Conservation (phyloP, 2,797 vertebrate species). For the Petrocephalus schoutedeni region DNA sequence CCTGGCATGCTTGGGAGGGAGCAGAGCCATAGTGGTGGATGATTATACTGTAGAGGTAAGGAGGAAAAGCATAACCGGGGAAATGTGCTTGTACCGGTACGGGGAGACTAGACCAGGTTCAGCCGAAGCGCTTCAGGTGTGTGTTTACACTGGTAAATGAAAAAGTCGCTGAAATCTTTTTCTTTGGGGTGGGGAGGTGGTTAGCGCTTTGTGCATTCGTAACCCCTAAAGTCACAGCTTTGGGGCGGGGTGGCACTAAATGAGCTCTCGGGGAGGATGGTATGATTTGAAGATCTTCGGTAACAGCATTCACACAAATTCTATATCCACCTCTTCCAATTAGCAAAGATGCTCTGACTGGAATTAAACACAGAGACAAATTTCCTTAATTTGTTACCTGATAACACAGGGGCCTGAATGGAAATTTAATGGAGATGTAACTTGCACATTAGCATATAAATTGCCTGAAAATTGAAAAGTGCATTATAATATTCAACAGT, state of each 20-base stretch:
- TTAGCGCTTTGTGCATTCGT: neutral
- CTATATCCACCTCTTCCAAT: constrained; percentile 22
- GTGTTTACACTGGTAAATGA: neutral
- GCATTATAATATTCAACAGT: constrained; percentile 63
- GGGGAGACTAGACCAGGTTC: neutral
- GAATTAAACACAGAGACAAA: constrained; percentile 24
- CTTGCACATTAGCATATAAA: constrained; percentile 73
- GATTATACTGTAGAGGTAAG: neutral
- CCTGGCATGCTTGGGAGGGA: neutral
- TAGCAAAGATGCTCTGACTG: constrained; percentile 37
- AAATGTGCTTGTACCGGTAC: neutral
- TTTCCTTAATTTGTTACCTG: constrained; percentile 30
- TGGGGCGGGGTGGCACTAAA: neutral
- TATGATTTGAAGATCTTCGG: constrained; percentile 9
- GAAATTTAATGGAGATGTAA: constrained; percentile 57
- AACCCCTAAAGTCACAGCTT: neutral
- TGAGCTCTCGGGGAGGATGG: neutral
- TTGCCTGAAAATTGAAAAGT: constrained; percentile 64
- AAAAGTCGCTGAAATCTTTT: neutral
- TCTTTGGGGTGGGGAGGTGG: neutral
- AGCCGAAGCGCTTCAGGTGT: neutral
- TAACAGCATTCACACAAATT: neutral
- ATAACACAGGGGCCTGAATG: constrained; percentile 41
- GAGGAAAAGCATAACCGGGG: neutral
- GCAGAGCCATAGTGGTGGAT: neutral